phyloP scores from a whole-genome alignment of 2,797 vertebrate genomes.

The Cynopterus sphinx region DNA sequence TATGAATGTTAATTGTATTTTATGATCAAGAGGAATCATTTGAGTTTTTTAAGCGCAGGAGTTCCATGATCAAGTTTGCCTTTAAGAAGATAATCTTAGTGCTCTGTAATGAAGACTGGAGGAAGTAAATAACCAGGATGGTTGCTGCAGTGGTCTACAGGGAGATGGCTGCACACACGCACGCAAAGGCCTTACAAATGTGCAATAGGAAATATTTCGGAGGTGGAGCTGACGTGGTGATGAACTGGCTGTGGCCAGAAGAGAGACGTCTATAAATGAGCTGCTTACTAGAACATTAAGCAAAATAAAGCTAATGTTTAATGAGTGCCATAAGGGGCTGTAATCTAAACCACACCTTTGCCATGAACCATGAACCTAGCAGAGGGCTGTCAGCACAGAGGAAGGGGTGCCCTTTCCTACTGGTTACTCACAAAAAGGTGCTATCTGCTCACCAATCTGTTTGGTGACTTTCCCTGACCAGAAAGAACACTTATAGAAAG shows the following conservation, averaged over 20 bases:
- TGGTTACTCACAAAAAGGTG: neutral
- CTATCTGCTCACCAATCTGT: neutral
- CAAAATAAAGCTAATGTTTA: neutral
- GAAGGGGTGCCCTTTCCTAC: neutral
- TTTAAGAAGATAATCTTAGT: neutral
- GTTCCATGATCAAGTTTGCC: neutral
- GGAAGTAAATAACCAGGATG: neutral
- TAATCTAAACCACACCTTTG: neutral
- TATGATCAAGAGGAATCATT: neutral
- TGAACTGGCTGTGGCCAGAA: neutral
- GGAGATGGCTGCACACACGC: neutral
- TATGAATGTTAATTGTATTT: neutral
- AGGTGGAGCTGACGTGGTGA: neutral
- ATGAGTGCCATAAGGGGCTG: neutral
- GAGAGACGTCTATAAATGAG: neutral
- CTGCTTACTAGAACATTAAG: neutral
- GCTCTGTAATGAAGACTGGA: neutral
- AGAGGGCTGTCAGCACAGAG: neutral
- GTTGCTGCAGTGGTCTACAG: neutral
- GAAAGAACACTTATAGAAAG: neutral
- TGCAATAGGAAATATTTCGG: neutral
- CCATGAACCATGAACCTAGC: neutral
- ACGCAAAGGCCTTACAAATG: neutral
- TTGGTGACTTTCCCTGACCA: neutral
- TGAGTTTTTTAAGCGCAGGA: neutral